phyloP scores from a whole-genome alignment of 2,888 invertebrate genomes.

The Epistrophe eligans region DNA sequence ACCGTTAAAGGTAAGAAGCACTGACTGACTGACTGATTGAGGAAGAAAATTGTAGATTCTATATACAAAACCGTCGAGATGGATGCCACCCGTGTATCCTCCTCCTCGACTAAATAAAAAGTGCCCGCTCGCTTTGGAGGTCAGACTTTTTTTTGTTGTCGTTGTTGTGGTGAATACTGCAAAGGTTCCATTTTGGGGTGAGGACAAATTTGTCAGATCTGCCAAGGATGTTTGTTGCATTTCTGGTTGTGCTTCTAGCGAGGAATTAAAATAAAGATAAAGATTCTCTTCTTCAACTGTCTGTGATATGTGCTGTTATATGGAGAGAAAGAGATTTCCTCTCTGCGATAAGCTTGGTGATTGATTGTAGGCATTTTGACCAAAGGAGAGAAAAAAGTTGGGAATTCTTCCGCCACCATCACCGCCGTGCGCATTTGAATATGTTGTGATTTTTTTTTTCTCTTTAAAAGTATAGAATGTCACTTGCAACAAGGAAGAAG shows the following conservation, averaged over 20 bases:
- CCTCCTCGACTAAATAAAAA: conserved; percentile 4
- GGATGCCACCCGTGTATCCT: conserved; percentile 59
- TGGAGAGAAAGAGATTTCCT: conserved; percentile 41
- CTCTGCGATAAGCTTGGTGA: conserved; percentile 57
- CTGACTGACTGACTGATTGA: background rate
- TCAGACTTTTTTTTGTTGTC: conserved; percentile 23
- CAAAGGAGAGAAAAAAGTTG: conserved; percentile 23
- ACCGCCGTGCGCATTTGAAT: conserved; percentile 14
- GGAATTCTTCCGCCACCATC: background rate
- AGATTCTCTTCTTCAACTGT: conserved; percentile 15
- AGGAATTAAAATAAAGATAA: background rate
- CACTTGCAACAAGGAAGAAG: conserved; percentile 52
- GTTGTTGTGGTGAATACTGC: background rate
- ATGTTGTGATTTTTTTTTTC: background rate
- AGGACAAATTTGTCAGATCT: conserved; percentile 71
- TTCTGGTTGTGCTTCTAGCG: conserved; percentile 36
- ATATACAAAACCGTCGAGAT: background rate
- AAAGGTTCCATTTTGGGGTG: conserved; percentile 68
- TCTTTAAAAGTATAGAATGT: conserved; percentile 23
- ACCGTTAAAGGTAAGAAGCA: background rate
- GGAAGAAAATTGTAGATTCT: background rate
- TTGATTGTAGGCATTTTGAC: conserved; percentile 65
- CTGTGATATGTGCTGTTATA: conserved; percentile 50
- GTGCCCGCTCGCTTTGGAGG: conserved; percentile 54
- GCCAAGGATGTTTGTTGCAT: conserved; percentile 34